Conservation (phyloP, 2,888 invertebrate species). For the Lydus trimaculatus region DNA sequence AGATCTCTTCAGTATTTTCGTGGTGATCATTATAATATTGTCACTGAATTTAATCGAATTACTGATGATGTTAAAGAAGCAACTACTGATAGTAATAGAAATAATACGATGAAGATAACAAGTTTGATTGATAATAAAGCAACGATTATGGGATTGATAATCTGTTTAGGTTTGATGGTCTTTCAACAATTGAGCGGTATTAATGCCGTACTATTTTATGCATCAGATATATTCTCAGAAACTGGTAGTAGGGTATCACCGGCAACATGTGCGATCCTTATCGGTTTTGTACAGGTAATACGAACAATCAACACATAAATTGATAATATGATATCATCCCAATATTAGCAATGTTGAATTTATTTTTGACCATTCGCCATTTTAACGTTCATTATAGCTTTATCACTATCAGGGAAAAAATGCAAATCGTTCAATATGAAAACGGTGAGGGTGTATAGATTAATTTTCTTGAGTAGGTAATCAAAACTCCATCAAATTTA, state of each 20-base stretch:
- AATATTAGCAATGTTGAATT: too few species aligned
- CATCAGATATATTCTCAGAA: conserved; percentile 52
- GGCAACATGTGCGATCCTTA: conserved; percentile 57
- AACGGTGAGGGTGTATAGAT: conserved; percentile 14
- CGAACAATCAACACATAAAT: too few species aligned
- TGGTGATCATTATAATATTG: conserved; percentile 64
- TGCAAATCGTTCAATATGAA: too few species aligned
- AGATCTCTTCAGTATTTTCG: conserved; percentile 22
- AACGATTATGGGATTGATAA: conserved; percentile 48
- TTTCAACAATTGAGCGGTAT: conserved; percentile 59
- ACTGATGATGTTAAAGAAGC: conserved; percentile 62
- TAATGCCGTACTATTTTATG: conserved; percentile 58
- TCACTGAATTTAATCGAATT: conserved; percentile 64
- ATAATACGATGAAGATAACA: conserved; percentile 47
- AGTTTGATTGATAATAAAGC: conserved; percentile 50
- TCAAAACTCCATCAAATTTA: too few species aligned
- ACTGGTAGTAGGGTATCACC: conserved; percentile 49
- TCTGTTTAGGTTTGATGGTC: conserved; percentile 60
- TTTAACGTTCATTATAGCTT: too few species aligned
- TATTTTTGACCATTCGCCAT: too few species aligned
- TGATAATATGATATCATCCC: too few species aligned
- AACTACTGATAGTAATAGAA: conserved; percentile 59
- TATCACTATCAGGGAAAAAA: too few species aligned
- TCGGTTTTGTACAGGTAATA: conserved; percentile 59
- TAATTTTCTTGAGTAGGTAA: too few species aligned